Evolutionary conservation across 2,888 invertebrate genomes (phyloP).

Genomic region (Metellina segmentata): DNA sequence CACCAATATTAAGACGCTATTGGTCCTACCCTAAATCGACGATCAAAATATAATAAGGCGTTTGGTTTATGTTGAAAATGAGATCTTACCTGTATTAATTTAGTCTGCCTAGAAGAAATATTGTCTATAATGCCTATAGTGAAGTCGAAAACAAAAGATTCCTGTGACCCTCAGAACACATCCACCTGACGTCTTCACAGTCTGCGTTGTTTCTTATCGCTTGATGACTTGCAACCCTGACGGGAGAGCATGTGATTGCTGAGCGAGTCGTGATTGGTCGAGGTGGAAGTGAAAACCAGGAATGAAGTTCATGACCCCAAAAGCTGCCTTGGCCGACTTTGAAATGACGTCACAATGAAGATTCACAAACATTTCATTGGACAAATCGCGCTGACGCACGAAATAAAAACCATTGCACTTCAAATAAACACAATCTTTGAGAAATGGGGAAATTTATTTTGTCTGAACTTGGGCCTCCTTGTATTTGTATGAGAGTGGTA

Average conservation of each 20-base stretch:
- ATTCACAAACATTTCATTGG: slow-evolving; percentile 11
- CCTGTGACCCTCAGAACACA: slow-evolving; percentile 52
- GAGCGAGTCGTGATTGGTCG: slow-evolving; percentile 57
- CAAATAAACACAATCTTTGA: too few species aligned
- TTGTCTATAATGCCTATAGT: slow-evolving; percentile 34
- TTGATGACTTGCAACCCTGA: slow-evolving; percentile 76
- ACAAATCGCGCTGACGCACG: too few species aligned
- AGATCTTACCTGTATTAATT: slow-evolving; percentile 60
- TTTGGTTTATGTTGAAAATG: neutral
- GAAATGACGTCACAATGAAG: slow-evolving; percentile 66
- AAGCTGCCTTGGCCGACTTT: slow-evolving; percentile 75
- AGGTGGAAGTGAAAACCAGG: slow-evolving; percentile 61
- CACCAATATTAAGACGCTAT: slow-evolving; percentile 67
- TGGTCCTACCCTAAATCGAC: slow-evolving; percentile 27
- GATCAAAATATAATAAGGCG: neutral
- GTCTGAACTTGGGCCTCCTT: too few species aligned
- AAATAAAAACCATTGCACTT: too few species aligned
- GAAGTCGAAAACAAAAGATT: slow-evolving; percentile 62
- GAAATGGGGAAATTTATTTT: too few species aligned
- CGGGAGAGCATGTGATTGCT: slow-evolving; percentile 66
- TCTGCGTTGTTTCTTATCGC: slow-evolving; percentile 75
- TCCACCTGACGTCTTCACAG: slow-evolving; percentile 75
- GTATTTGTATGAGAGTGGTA: too few species aligned
- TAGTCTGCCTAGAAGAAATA: slow-evolving; percentile 50
- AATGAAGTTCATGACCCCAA: slow-evolving; percentile 76